Evolutionary conservation across 2,888 invertebrate species (phyloP).

Genomic region (Rhorus exstirpatorius): DNA sequence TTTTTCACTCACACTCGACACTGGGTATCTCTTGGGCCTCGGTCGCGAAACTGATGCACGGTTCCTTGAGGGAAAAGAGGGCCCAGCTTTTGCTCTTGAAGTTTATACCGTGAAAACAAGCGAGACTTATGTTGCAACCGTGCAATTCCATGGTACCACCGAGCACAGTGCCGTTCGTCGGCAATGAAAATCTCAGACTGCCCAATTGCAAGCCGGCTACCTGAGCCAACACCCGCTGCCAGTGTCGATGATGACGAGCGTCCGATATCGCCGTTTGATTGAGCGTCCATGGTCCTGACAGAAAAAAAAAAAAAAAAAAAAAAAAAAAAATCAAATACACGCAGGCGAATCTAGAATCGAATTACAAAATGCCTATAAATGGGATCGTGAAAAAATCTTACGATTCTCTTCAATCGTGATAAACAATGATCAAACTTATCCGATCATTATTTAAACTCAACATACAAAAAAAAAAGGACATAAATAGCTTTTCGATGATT

Average conservation of each 20-base stretch:
- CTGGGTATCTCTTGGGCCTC: constrained; percentile 95
- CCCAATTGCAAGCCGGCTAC: constrained; percentile 94
- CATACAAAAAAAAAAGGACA: no score
- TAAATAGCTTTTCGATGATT: no score
- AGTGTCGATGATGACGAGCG: constrained; percentile 95
- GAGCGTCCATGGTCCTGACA: constrained; percentile 79
- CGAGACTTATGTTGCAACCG: constrained; percentile 96
- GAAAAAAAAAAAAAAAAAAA: constrained; percentile 34
- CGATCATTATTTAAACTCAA: no score
- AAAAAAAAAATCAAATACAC: constrained; percentile 7
- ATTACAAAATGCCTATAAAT: no score
- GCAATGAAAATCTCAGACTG: constrained; percentile 90
- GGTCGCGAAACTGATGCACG: constrained; percentile 96
- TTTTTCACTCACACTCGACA: constrained; percentile 87
- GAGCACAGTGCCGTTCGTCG: constrained; percentile 91
- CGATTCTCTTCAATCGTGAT: no score
- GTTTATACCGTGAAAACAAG: constrained; percentile 99
- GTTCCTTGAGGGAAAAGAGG: constrained; percentile 96
- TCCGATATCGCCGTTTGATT: constrained; percentile 87
- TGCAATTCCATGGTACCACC: constrained; percentile 96
- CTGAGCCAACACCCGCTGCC: constrained; percentile 95
- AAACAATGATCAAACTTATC: no score
- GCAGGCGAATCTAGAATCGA: neutral
- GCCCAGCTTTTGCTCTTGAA: constrained; percentile 99
- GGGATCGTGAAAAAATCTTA: no score